Base-by-base conservation (phyloP, 1,140 invertebrate species). In the Scaptomyza montana region DNA sequence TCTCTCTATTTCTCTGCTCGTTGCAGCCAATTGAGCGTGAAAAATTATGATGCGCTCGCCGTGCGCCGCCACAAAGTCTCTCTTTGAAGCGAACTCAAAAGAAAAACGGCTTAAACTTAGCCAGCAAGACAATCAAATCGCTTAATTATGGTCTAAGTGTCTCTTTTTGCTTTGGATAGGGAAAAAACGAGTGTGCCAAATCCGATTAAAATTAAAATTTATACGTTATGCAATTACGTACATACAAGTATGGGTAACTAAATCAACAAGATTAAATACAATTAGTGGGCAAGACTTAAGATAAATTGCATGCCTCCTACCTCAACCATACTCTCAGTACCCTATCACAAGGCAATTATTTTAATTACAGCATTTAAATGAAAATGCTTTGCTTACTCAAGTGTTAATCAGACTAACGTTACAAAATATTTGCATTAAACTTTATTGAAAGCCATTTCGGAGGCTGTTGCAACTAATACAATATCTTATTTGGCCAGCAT, bases 1-100 rank as follows among this genome's bases (percentile, higher is more conserved):
- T 50, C 4, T 3, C 39, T n/a, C 39, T n/a, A 3, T n/a, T 6
- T 43, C 25, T 56, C 33, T 12, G 53, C 21, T 25, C 50, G 59
- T 62, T 69, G 69, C 64, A 67, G 71, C 78, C 82, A 86, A 86
- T 86, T 82, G 84, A 82, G 82, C 72, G 82, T 86, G 78, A 89
- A 87, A 89, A 87, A 87, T 87, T 89, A 87, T 87, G 84, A 82
- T 82, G 84, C 80, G 50, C 64, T 47, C 80, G 50, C 64, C 53
- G 54, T 21, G 45, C 12, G 62, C 16, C 7, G 30, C 5, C 5
- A 41, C 53, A 84, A 36, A 36, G 33, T 9, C 33, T 36, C 33
- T 36, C 33, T 36, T 65, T 41, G 46, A 10, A 55, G 7, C 67
- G 55, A 45, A 45, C n/a, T 45, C 16, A 25, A 10, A 68, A 50